These are phyloP conservation scores for Poecilia wingei DNA, from an alignment of 2,797 vertebrate genomes.

Conservation along the genomic window DNA sequence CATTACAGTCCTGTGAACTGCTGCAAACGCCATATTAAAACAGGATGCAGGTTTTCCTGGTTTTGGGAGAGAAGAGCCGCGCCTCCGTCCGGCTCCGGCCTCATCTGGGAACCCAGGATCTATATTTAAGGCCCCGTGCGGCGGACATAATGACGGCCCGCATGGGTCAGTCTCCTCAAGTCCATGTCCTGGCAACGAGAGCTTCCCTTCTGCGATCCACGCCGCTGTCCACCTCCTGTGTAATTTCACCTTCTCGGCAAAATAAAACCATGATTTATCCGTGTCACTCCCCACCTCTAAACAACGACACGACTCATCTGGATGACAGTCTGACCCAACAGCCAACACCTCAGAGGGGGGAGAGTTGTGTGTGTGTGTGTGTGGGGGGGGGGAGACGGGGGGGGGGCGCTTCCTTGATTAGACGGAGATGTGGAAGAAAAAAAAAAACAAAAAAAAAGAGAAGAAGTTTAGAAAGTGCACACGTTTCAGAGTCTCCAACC, in stretches of 20 bases:
- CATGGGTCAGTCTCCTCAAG: constrained; percentile 64
- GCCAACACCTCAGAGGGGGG: constrained; percentile 27
- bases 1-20: constrained; percentile 62
- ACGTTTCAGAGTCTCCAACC: constrained; percentile 54
- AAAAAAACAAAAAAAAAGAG: not conserved
- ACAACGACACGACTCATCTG: constrained; percentile 64
- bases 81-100: constrained; percentile 39
- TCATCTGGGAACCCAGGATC: constrained; percentile 43
- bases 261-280: constrained; percentile 55
- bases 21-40: constrained; percentile 54
- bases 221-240: constrained; percentile 57
- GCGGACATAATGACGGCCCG: constrained; percentile 69
- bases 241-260: constrained; percentile 68
- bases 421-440: not conserved
- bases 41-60: constrained; percentile 65
- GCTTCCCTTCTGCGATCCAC: constrained; percentile 62
- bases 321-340: constrained; percentile 71
- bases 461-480: constrained; percentile 60
- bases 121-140: constrained; percentile 65
- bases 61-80: constrained; percentile 55
- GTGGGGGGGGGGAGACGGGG: not conserved
- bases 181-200: constrained; percentile 53
- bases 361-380: no score
- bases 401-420: constrained; percentile 32
- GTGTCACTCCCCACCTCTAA: constrained; percentile 53